These are phyloP conservation scores for Lepisosteus oculatus DNA, from an alignment of 2,113 vertebrate species.

Conservation along the genomic window DNA sequence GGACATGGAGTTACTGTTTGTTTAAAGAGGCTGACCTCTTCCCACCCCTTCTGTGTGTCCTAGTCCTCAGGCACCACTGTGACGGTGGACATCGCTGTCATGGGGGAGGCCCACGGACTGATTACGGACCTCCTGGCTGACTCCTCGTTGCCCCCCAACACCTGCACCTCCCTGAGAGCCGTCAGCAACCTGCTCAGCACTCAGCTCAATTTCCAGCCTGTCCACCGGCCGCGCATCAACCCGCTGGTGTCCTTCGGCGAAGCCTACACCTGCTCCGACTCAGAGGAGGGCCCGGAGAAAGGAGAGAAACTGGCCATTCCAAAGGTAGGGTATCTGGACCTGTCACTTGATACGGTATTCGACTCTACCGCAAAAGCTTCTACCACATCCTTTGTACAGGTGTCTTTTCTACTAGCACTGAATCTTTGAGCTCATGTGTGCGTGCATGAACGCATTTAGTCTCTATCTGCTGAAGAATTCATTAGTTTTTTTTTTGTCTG, in stretches of 20 bases:
- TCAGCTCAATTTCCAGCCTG: constrained; percentile 88
- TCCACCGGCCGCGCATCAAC: constrained; percentile 79
- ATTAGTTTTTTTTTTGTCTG: too few species aligned
- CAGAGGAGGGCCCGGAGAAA: constrained; percentile 83
- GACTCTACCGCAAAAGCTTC: too few species aligned
- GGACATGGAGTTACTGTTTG: too few species aligned
- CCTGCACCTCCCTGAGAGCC: constrained; percentile 85
- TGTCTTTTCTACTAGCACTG: too few species aligned
- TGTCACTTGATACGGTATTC: too few species aligned
- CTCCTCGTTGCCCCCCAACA: constrained; percentile 85
- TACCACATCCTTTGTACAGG: too few species aligned
- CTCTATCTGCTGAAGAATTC: too few species aligned
- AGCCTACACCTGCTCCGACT: constrained; percentile 84
- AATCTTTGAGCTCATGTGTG: too few species aligned
- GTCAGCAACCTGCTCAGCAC: constrained; percentile 95
- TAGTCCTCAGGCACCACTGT: constrained; percentile 94
- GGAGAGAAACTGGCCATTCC: constrained; percentile 87
- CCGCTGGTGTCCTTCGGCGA: constrained; percentile 78
- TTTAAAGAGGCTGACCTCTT: background rate
- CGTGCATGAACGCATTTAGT: too few species aligned
- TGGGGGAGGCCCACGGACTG: constrained; percentile 96
- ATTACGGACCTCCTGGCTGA: constrained; percentile 94
- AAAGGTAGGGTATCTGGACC: constrained; percentile 66
- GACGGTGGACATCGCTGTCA: constrained; percentile 92
- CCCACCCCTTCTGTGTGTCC: background rate